Percentiles rank a stretch among this genome's conserved stretches.
Evolutionary conservation across 2,888 invertebrate species (phyloP).

Genomic region (Philhelius pedissequus): DNA sequence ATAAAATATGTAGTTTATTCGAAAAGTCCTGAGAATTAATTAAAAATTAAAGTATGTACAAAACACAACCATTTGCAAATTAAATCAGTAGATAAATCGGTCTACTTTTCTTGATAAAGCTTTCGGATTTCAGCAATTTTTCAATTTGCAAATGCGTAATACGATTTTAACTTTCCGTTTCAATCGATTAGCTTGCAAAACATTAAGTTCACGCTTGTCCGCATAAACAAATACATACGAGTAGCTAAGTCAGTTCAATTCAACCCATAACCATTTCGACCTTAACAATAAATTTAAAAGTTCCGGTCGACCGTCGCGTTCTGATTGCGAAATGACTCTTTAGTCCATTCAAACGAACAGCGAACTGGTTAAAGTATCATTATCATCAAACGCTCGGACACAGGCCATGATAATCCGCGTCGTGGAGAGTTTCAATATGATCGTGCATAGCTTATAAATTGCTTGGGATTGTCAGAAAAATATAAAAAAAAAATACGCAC

Average conservation of each 20-base stretch:
- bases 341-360: constrained; percentile 40
- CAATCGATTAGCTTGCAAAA: constrained; percentile 24
- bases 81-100: background rate
- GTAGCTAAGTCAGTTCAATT: background rate
- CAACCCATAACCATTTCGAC: constrained; percentile 35
- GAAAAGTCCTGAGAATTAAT: too few relatives aligned
- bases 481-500: background rate
- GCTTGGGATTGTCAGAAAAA: background rate
- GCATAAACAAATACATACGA: background rate
- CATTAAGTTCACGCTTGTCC: background rate
- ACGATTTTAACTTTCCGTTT: background rate
- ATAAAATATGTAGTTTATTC: too few relatives aligned
- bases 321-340: constrained; percentile 57
- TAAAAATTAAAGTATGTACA: too few relatives aligned
- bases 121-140: background rate
- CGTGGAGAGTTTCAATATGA: background rate
- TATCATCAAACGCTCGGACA: constrained; percentile 9
- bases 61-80: too few relatives aligned
- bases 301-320: constrained; percentile 56
- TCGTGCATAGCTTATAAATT: constrained; percentile 40
- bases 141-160: background rate
- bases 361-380: constrained; percentile 49
- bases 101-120: background rate
- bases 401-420: background rate
- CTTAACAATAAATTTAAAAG: constrained; percentile 50